phyloP scores from a whole-genome alignment of 2,113 vertebrate species.

The Cheirogaleus medius region DNA sequence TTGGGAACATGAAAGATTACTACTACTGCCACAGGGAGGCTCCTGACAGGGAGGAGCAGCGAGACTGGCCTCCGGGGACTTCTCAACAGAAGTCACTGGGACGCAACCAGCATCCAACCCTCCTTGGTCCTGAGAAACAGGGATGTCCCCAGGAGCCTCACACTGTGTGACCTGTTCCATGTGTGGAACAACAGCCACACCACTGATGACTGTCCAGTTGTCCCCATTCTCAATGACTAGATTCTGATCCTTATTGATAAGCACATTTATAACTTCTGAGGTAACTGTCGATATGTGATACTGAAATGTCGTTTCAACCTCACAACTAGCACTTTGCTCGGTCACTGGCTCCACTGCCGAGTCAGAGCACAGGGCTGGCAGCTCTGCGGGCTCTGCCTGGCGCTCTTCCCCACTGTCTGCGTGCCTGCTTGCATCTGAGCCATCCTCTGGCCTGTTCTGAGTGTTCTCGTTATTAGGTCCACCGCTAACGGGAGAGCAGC shows the following conservation, averaged over 20 bases:
- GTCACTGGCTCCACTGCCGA: not conserved
- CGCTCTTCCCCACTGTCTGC: not conserved
- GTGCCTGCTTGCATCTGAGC: not conserved
- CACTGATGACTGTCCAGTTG: constrained; percentile 58
- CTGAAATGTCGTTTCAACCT: constrained; percentile 12
- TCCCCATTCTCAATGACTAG: constrained; percentile 30
- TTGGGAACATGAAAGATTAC: not conserved
- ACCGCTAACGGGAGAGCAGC: accelerated
- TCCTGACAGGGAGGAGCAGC: not conserved
- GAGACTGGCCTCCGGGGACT: not conserved
- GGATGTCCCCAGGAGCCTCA: not conserved
- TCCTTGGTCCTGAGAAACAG: not conserved
- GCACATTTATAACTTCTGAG: constrained; percentile 67
- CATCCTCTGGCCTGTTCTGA: not conserved
- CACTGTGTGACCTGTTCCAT: not conserved
- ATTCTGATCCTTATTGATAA: constrained; percentile 52
- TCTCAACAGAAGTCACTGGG: not conserved
- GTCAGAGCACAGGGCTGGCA: accelerated
- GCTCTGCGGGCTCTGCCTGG: not conserved
- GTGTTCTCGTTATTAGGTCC: not conserved
- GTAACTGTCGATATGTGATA: constrained; percentile 47
- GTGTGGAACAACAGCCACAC: constrained; percentile 16
- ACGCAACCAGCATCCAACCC: not conserved
- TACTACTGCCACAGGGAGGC: not conserved
- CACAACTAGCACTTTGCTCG: not conserved